phyloP scores from a whole-genome alignment of 2,113 vertebrate species.

The Menura novaehollandiae region DNA sequence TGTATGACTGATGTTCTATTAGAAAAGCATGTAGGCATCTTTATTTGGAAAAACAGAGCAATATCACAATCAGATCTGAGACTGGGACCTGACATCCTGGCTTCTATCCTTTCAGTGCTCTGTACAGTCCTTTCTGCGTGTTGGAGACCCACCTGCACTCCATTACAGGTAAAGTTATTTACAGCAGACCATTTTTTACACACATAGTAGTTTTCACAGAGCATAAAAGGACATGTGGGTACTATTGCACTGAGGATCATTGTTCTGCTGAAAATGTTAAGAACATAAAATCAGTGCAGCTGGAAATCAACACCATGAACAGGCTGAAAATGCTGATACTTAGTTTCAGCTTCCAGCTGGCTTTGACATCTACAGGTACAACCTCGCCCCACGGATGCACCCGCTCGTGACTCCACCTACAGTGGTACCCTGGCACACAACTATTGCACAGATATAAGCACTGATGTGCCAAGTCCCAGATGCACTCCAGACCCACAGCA shows the following conservation, averaged over 20 bases:
- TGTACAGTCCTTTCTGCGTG: neutral
- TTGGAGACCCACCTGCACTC: neutral
- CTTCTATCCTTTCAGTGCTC: neutral
- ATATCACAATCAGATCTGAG: neutral
- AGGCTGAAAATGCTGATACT: neutral
- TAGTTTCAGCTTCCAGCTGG: neutral
- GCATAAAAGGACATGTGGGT: neutral
- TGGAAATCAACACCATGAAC: neutral
- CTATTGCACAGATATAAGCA: fast-evolving
- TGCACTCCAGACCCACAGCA: neutral
- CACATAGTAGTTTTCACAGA: neutral
- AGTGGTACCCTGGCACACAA: neutral
- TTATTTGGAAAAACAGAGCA: neutral
- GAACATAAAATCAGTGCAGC: neutral
- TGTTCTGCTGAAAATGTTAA: neutral
- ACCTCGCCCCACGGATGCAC: neutral
- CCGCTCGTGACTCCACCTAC: neutral
- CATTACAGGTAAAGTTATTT: neutral
- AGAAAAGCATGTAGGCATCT: neutral
- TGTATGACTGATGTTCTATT: neutral
- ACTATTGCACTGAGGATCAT: neutral
- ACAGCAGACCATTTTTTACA: neutral
- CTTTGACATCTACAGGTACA: neutral
- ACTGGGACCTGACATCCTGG: neutral
- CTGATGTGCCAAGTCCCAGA: neutral